Conservation (phyloP, 2,888 invertebrate genomes). For the Diplazon laetatorius region DNA sequence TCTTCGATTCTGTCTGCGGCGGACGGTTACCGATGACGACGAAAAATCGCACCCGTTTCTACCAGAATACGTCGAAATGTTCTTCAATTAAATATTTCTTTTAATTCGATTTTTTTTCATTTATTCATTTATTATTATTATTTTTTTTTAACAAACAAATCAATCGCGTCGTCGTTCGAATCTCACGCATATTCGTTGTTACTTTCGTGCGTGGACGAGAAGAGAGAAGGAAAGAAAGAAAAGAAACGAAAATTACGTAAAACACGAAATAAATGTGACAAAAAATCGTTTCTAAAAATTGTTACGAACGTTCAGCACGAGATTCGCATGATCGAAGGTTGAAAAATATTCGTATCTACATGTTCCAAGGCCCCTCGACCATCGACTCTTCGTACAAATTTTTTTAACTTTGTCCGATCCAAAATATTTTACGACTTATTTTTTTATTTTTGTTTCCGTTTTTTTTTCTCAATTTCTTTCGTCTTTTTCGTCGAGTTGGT, state of each 20-base stretch:
- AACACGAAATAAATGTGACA: conserved; percentile 2
- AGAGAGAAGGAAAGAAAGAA: too few species aligned
- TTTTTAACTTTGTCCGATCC: too few species aligned
- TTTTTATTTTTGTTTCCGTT: background rate
- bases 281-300: conserved; percentile 15
- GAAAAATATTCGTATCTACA: background rate
- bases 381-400: background rate
- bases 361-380: background rate
- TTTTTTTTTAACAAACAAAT: background rate
- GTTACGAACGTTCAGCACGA: background rate
- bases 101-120: too few species aligned
- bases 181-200: conserved; percentile 23
- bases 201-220: conserved; percentile 5
- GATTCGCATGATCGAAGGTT: background rate
- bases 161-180: background rate
- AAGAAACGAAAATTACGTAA: too few species aligned
- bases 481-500: background rate
- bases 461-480: background rate
- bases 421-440: too few species aligned
- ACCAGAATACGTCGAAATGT: too few species aligned
- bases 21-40: background rate
- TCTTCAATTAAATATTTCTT: too few species aligned
- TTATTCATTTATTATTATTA: too few species aligned
- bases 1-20: background rate
- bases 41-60: background rate